Base-by-base conservation (phyloP, 2,113 vertebrate species). In the Dicrurus megarhynchus region DNA sequence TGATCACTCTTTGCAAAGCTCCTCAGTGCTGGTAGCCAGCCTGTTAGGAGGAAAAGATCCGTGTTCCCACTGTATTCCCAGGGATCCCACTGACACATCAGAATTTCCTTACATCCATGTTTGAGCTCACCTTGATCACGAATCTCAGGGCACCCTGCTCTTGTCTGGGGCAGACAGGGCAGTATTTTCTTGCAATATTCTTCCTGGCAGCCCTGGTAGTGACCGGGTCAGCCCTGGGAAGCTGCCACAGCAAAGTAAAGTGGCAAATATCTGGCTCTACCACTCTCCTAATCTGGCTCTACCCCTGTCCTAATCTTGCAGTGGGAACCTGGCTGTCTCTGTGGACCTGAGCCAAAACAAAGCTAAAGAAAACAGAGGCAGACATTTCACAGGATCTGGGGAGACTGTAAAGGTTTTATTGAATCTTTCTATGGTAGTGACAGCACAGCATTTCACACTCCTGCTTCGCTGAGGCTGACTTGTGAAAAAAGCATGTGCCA, bases 1-100 rank as follows among this genome's bases (percentile, higher is more conserved):
- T 5, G 3, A 47, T 16, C 13, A 9, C 44, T 75, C 44, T 13
- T 10, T 30, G 33, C 33, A 63, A 35, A 84, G 37, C 27, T 70
- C 32, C 7, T 57, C 56, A 28, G 5, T 9, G 64, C 32, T 0
- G 0, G 20, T 1, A 71, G 6, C 11, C 28, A 64, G 15, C 5
- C 4, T 37, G 2, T 4, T 1, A 23, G 16, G 22, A 77, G 46
- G 18, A 60, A 44, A 76, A 68, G 22, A 4, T 49, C 16, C 11
- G 5, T 14, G 4, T 10, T 64, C 69, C 39, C 39, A 3, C 5
- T 23, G 9, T 4, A 26, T 9, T 23, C 26, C 28, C 44, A 55
- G 23, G 41, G 11, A 76, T 35, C 11, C 20, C 46, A n/a, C 41
- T 65, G 59, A 41, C 49, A 22, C 24, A 49, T 7, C 41, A 64